Evolutionary conservation across 2,888 invertebrate genomes (phyloP).

Genomic region (Athalia cordata): DNA sequence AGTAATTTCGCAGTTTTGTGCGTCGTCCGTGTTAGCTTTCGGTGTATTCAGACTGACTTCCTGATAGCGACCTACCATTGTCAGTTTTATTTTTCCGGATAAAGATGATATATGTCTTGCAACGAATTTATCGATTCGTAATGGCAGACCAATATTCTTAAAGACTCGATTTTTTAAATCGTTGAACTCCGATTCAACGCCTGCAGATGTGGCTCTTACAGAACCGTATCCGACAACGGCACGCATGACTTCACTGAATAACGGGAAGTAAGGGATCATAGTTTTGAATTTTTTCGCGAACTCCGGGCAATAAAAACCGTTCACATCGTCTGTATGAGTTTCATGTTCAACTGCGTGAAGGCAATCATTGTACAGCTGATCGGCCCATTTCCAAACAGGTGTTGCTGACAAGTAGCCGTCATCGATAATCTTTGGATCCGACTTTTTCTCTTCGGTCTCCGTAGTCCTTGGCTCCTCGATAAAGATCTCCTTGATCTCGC

Average conservation of each 20-base stretch:
- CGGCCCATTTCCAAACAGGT: conserved; percentile 17
- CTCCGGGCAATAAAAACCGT: conserved; percentile 37
- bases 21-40: too few relatives aligned
- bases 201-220: conserved; percentile 44
- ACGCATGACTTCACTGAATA: conserved; percentile 45
- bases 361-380: conserved; percentile 3
- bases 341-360: not conserved
- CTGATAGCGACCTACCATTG: not conserved
- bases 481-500: not conserved
- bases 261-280: conserved; percentile 45
- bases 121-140: conserved; percentile 48
- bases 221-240: conserved; percentile 36
- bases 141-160: conserved; percentile 29
- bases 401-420: conserved; percentile 5
- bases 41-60: too few relatives aligned
- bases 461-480: not conserved
- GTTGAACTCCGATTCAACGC: conserved; percentile 48
- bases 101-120: conserved; percentile 42
- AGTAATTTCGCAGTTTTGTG: not conserved
- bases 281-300: conserved; percentile 43
- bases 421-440: conserved; percentile 4
- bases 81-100: conserved; percentile 40
- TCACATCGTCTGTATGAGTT: conserved; percentile 34
- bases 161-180: conserved; percentile 48
- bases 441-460: conserved; percentile 14